Percentiles rank a stretch among this genome's conserved stretches.
Evolutionary conservation across 2,797 vertebrate genomes (phyloP).

Genomic region (Hyperoplus immaculatus): DNA sequence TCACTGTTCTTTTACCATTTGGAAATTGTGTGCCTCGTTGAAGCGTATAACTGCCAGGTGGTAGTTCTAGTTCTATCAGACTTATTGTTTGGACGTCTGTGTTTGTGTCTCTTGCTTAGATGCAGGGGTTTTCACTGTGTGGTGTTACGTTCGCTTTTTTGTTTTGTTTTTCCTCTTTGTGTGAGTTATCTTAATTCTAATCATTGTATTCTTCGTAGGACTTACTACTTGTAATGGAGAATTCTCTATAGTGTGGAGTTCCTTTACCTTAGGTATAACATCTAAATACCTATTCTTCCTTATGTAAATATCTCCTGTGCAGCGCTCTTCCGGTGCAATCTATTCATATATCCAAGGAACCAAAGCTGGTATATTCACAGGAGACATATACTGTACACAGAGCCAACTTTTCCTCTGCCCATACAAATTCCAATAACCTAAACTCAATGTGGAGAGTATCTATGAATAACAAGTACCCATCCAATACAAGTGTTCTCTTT

Average conservation of each 20-base stretch:
- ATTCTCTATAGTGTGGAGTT: background rate
- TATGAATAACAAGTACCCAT: background rate
- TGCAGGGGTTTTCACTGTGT: too few relatives aligned
- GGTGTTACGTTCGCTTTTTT: too few relatives aligned
- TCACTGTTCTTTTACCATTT: too few relatives aligned
- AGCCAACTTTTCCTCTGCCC: background rate
- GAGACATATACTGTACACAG: too few relatives aligned
- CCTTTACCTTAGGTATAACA: background rate
- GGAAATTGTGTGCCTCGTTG: too few relatives aligned
- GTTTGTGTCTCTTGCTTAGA: background rate
- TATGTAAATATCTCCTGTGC: slow-evolving; percentile 1
- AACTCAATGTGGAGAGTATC: background rate
- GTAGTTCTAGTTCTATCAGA: too few relatives aligned
- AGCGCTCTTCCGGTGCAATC: background rate
- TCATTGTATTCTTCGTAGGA: background rate
- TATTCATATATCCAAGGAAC: background rate
- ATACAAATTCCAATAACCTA: slow-evolving; percentile 3
- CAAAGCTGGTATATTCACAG: background rate
- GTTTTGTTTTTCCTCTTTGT: background rate
- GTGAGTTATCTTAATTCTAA: background rate
- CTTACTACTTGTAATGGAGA: background rate
- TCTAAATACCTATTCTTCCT: background rate
- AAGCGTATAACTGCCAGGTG: too few relatives aligned
- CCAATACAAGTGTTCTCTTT: background rate
- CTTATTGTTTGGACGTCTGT: background rate